Conservation (phyloP, 1,140 invertebrate species). For the Plodia interpunctella region DNA sequence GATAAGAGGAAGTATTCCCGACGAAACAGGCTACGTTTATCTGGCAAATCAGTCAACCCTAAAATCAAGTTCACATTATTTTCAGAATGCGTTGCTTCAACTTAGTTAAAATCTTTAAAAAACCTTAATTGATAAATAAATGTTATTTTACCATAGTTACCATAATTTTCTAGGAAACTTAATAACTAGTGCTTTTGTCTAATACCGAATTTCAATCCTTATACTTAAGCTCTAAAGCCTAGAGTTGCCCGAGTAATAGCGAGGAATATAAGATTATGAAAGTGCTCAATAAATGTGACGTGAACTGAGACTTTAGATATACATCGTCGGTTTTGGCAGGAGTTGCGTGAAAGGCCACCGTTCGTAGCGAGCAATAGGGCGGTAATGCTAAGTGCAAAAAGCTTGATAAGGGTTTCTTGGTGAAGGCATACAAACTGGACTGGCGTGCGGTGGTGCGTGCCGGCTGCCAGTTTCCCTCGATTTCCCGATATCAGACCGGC, state of each 20-base stretch:
- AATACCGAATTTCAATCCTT: constrained; percentile 23
- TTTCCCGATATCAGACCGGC: constrained; percentile 50
- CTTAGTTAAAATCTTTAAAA: not conserved
- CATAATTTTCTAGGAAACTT: constrained; percentile 49
- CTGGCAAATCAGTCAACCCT: too few species aligned
- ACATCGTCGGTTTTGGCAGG: not conserved
- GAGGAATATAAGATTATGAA: constrained; percentile 19
- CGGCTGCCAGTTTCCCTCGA: constrained; percentile 46
- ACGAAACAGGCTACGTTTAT: too few species aligned
- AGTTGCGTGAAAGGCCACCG: constrained; percentile 4
- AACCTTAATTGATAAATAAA: too few species aligned
- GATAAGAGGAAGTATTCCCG: too few species aligned
- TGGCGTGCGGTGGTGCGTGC: constrained; percentile 59
- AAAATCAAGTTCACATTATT: too few species aligned
- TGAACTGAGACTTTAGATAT: not conserved
- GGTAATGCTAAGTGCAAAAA: not conserved
- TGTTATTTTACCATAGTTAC: constrained; percentile 24
- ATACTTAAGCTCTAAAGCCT: constrained; percentile 23
- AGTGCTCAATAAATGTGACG: constrained; percentile 14
- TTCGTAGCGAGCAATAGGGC: constrained; percentile 16
- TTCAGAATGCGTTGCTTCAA: not conserved
- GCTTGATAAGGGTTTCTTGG: not conserved
- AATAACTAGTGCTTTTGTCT: constrained; percentile 25
- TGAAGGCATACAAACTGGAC: constrained; percentile 29
- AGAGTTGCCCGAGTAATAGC: constrained; percentile 25